Evolutionary conservation across 2,888 invertebrate species (phyloP).

Genomic region (Linnaemya tessellans): DNA sequence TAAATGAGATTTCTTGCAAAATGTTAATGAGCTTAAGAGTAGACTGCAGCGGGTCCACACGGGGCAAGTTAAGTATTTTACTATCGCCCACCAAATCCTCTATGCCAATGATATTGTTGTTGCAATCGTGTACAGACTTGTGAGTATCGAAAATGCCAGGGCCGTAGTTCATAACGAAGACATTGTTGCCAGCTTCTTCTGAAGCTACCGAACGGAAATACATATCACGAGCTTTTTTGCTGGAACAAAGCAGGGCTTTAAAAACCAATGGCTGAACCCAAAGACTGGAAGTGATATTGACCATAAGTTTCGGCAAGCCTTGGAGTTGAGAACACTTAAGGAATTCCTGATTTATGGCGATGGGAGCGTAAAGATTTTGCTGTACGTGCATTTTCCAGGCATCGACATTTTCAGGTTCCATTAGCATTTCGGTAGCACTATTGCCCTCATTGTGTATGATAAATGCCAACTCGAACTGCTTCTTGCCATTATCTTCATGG

Average conservation of each 20-base stretch:
- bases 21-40: slow-evolving; percentile 80
- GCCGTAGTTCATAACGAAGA: slow-evolving; percentile 79
- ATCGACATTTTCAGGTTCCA: slow-evolving; percentile 77
- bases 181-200: slow-evolving; percentile 76
- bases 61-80: slow-evolving; percentile 71
- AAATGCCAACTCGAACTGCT: slow-evolving; percentile 77
- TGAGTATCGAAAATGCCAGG: slow-evolving; percentile 78
- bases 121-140: slow-evolving; percentile 76
- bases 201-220: slow-evolving; percentile 81
- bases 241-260: slow-evolving; percentile 78
- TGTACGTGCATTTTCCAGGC: slow-evolving; percentile 78
- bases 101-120: slow-evolving; percentile 77
- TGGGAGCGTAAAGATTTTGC: slow-evolving; percentile 76
- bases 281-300: slow-evolving; percentile 80
- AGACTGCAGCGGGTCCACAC: slow-evolving; percentile 77
- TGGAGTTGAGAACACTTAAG: slow-evolving; percentile 71
- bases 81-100: slow-evolving; percentile 73
- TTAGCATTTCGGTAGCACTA: slow-evolving; percentile 76
- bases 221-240: slow-evolving; percentile 81
- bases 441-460: slow-evolving; percentile 80
- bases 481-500: slow-evolving; percentile 33
- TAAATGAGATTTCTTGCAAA: slow-evolving; percentile 79
- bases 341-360: slow-evolving; percentile 79
- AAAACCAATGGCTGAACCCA: slow-evolving; percentile 78
- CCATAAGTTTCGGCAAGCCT: slow-evolving; percentile 76